A percentile compares a stretch with the other conserved stretches of the same genome.
These are phyloP conservation scores for Antheraea pernyi DNA, from an alignment of 1,140 invertebrate species.

Conservation along the genomic window DNA sequence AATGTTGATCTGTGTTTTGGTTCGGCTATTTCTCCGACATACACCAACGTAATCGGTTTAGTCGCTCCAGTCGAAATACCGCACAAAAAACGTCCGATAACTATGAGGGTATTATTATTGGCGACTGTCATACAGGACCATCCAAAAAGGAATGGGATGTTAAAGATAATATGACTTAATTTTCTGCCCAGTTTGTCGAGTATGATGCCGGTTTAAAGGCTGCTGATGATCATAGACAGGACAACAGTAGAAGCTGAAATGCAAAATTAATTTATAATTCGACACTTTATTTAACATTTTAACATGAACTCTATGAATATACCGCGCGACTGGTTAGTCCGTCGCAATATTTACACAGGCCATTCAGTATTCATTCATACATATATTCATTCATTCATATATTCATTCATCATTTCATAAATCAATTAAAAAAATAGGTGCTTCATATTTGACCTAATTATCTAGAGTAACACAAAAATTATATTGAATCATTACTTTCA, in stretches of 20 bases:
- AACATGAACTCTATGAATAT: too few species aligned
- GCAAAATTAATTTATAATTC: not conserved
- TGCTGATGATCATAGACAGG: conserved; percentile 74
- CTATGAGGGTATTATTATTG: conserved; percentile 56
- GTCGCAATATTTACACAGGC: too few species aligned
- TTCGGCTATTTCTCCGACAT: conserved; percentile 70
- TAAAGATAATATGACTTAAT: conserved; percentile 73
- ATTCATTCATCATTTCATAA: too few species aligned
- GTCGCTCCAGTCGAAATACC: conserved; percentile 73
- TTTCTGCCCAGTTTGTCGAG: conserved; percentile 83
- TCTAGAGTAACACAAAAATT: too few species aligned
- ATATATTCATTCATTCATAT: too few species aligned
- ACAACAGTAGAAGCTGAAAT: conserved; percentile 67
- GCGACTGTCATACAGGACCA: conserved; percentile 80
- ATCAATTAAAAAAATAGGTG: too few species aligned
- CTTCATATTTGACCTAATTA: too few species aligned
- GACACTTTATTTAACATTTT: not conserved
- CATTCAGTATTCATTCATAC: too few species aligned
- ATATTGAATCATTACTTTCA: too few species aligned
- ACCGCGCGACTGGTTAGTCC: too few species aligned
- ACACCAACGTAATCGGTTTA: conserved; percentile 56
- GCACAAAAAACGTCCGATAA: conserved; percentile 81
- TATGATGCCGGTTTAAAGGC: conserved; percentile 69
- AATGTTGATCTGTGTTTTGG: conserved; percentile 70
- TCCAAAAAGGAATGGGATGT: conserved; percentile 78